Percentiles rank a stretch among this genome's conserved stretches.
phyloP scores from a whole-genome alignment of 2,888 invertebrate genomes.

The Dryobotodes eremita region DNA sequence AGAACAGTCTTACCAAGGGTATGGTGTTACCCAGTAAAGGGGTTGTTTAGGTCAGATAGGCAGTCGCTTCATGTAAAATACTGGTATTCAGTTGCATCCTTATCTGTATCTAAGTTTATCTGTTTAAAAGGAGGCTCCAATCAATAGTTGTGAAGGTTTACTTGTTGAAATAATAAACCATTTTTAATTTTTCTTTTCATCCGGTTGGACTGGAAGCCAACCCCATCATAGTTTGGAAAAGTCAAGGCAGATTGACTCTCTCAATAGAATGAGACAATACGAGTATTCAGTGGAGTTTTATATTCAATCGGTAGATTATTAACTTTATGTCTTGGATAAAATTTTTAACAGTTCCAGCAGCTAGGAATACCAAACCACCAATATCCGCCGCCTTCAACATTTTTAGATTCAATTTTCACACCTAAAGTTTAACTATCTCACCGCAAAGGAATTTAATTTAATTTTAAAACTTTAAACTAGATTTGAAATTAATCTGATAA shows the following conservation, averaged over 20 bases:
- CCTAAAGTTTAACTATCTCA: background rate
- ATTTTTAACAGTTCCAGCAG: conserved; percentile 14
- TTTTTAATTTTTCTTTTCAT: no score
- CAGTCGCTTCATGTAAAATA: background rate
- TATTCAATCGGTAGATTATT: background rate
- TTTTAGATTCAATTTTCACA: conserved; percentile 24
- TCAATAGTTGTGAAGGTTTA: no score
- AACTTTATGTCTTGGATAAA: background rate
- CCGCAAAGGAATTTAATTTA: conserved; percentile 39
- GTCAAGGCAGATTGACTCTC: background rate
- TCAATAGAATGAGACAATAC: background rate
- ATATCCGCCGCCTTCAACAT: background rate
- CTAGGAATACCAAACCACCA: conserved; percentile 2
- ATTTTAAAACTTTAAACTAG: conserved; percentile 26
- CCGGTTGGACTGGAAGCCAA: background rate
- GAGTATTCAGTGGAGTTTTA: no score
- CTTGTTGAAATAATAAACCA: no score
- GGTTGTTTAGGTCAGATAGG: background rate
- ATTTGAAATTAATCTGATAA: conserved; percentile 28
- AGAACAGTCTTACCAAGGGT: background rate
- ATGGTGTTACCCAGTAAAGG: background rate
- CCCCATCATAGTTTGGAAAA: background rate
- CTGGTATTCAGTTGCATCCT: background rate
- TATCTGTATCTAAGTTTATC: no score
- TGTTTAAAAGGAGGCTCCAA: no score